phyloP scores from a whole-genome alignment of 2,797 vertebrate genomes.

The Darevskia nairensis region DNA sequence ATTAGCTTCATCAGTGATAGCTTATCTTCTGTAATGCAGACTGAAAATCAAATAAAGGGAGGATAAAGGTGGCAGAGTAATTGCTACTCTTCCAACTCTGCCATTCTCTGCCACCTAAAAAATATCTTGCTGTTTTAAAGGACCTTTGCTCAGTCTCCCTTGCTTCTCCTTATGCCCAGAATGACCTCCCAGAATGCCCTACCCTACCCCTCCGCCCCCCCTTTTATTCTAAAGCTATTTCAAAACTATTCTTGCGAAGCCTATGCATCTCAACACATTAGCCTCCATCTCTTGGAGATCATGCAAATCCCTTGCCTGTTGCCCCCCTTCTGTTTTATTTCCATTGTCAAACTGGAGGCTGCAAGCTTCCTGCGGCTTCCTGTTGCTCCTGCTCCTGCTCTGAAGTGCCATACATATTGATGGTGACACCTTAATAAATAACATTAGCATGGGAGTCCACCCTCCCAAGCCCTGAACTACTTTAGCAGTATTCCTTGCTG shows the following conservation, averaged over 20 bases:
- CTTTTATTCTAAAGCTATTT: no score
- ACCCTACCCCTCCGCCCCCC: no score
- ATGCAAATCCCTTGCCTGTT: not conserved
- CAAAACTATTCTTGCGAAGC: not conserved
- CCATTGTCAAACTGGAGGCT: not conserved
- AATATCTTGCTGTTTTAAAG: not conserved
- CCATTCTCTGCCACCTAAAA: not conserved
- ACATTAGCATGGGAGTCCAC: not conserved
- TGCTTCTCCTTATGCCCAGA: not conserved
- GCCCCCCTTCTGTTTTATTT: no score
- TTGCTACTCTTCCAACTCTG: not conserved
- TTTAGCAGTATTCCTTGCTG: not conserved
- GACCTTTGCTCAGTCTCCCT: no score
- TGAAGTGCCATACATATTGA: no score
- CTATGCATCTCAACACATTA: not conserved
- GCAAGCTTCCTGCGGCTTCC: not conserved
- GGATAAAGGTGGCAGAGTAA: not conserved
- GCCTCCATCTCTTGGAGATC: not conserved
- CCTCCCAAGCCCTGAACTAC: not conserved
- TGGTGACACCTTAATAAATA: not conserved
- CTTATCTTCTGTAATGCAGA: not conserved
- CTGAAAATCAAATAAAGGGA: not conserved
- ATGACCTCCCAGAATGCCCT: not conserved
- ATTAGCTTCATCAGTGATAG: not conserved
- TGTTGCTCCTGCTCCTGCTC: not conserved